Base-by-base conservation (phyloP, 2,888 invertebrate genomes). In the Syritta pipiens region DNA sequence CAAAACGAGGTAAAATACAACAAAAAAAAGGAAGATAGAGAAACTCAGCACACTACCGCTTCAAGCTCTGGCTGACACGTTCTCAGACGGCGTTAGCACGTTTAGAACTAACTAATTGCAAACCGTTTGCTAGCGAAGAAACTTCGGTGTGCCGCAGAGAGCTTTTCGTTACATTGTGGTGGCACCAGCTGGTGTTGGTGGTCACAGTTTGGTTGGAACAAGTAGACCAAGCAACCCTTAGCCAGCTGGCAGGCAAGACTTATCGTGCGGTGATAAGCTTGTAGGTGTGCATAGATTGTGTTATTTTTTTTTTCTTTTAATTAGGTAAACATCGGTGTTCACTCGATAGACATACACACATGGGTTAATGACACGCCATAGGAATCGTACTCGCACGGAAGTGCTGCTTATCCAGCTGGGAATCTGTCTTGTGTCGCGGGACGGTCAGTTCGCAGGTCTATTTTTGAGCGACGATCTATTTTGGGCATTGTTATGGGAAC, bases 51-150 rank as follows among this genome's bases (percentile, higher is more conserved):
- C 1, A 28, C n/a, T n/a, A 28, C 28, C 7, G n/a, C 22, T 53
- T 12, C 5, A 37, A 77, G 42, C 63, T 30, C 7, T 4, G 10
- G 17, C 63, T 65, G 48, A 51, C 28, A 79, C 79, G 79, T 79
- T 79, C 72, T 79, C 44, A 57, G 44, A 32, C 55, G 49, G 44
- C 84, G 86, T 85, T 85, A 83, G 85, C 83, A 86, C 85, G 84
- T 85, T 84, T 86, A 83, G 85, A 86, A 87, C 87, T 87, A 85
- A 88, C 84, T 86, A 82, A 82, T 82, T 83, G 83, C 81, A 42
- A 81, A 68, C 81, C 81, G 77, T 81, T 84, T 44, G 75, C 77
- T 68, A 82, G 68, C 84, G 82, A 84, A 82, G 83, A 83, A 82
- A 85, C 84, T 84, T 85, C 84, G 83, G 60, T 74, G 53, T 60